Conservation (phyloP, 2,888 invertebrate genomes). For the Cyclophora albipunctata region DNA sequence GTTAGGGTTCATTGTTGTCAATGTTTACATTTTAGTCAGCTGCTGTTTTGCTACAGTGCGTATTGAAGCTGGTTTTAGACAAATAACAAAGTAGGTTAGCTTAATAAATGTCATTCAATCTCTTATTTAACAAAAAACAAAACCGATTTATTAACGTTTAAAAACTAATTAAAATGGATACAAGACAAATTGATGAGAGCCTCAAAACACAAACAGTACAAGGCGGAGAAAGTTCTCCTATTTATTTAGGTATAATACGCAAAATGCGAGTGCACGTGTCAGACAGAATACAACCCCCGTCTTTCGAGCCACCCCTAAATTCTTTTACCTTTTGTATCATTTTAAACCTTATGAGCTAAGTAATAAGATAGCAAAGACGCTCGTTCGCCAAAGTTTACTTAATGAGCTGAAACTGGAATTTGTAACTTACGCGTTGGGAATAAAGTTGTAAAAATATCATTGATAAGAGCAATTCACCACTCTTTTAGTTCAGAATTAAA, state of each 20-base stretch:
- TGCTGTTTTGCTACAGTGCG: too few relatives aligned
- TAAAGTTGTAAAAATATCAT: constrained; percentile 19
- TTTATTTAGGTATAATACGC: constrained; percentile 72
- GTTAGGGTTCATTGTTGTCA: too few relatives aligned
- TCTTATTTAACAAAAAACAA: too few relatives aligned
- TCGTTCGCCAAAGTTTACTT: constrained; percentile 8
- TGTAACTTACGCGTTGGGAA: constrained; percentile 23
- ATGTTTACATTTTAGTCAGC: too few relatives aligned
- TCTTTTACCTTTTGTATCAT: constrained; percentile 7
- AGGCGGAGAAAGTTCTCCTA: constrained; percentile 39
- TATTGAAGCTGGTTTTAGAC: too few relatives aligned
- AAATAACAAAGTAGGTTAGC: too few relatives aligned
- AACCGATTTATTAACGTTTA: too few relatives aligned
- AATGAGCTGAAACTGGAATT: constrained; percentile 17
- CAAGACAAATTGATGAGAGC: constrained; percentile 57
- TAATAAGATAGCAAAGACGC: constrained; percentile 5
- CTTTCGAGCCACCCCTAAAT: constrained; percentile 23
- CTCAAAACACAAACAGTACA: constrained; percentile 44
- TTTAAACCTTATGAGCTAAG: constrained; percentile 23
- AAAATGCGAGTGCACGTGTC: constrained; percentile 68
- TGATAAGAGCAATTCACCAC: constrained; percentile 15
- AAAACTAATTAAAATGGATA: constrained; percentile 20
- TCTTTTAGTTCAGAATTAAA: constrained; percentile 66
- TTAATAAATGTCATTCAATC: too few relatives aligned
- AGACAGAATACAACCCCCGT: constrained; percentile 31